Conservation (phyloP, 1,140 invertebrate genomes). For the Stegodyphus mimosarum region DNA sequence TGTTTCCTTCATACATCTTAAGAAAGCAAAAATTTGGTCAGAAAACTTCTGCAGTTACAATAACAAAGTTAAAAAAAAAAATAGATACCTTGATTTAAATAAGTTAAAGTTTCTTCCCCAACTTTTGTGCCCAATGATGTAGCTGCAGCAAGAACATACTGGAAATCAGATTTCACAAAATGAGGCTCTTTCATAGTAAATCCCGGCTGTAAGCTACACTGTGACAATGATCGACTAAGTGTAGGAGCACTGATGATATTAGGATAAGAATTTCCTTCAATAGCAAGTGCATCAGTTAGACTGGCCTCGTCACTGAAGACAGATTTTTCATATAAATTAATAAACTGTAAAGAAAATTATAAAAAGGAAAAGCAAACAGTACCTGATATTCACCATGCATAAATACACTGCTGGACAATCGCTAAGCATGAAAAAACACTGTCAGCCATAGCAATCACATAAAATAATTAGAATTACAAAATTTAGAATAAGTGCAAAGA, state of each 20-base stretch:
- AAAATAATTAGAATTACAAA: too few species aligned
- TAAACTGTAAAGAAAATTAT: too few species aligned
- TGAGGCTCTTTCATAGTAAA: constrained; percentile 34
- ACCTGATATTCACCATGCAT: too few species aligned
- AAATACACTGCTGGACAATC: too few species aligned
- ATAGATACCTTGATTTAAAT: constrained; percentile 86
- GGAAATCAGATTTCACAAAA: constrained; percentile 73
- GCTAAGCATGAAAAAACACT: too few species aligned
- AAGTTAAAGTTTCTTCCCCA: constrained; percentile 94
- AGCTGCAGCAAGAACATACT: constrained; percentile 93
- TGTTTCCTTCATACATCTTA: too few species aligned
- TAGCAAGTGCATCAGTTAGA: neutral
- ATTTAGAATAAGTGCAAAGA: too few species aligned
- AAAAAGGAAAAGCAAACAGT: too few species aligned
- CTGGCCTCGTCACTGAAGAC: neutral
- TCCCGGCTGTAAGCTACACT: constrained; percentile 25
- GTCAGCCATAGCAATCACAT: too few species aligned
- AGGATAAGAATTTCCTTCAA: neutral
- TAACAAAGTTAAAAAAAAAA: neutral
- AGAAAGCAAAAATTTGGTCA: too few species aligned
- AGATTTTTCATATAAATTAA: neutral
- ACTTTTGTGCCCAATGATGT: constrained; percentile 95
- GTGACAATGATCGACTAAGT: neutral
- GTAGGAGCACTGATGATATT: constrained; percentile 8
- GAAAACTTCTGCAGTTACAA: neutral